Conservation (phyloP, 2,888 invertebrate species). For the Volucella inanis region DNA sequence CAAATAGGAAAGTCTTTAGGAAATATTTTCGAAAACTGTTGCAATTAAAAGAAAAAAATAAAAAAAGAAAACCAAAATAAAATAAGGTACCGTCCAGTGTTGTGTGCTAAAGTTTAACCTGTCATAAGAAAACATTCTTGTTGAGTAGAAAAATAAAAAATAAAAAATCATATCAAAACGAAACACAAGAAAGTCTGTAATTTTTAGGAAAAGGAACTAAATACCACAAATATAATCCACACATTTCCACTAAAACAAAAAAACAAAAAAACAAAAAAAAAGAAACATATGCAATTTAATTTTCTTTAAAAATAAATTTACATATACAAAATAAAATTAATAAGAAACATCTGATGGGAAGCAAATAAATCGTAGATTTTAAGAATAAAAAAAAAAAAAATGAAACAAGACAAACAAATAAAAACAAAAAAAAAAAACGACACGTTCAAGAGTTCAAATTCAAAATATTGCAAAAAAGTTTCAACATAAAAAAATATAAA, state of each 20-base stretch:
- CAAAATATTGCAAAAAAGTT: constrained; percentile 31
- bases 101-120: constrained; percentile 37
- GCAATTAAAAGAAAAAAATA: constrained; percentile 6
- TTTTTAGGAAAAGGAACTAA: constrained; percentile 15
- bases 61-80: too few species aligned
- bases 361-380: constrained; percentile 56
- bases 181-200: background rate
- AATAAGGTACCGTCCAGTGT: constrained; percentile 68
- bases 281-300: constrained; percentile 36
- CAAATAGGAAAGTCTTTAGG: constrained; percentile 68
- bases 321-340: constrained; percentile 13
- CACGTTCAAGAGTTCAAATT: constrained; percentile 71
- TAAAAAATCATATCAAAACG: constrained; percentile 58
- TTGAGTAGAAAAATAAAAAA: constrained; percentile 29
- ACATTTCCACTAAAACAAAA: constrained; percentile 39
- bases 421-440: background rate
- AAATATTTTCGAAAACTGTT: constrained; percentile 61
- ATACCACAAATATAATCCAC: constrained; percentile 35
- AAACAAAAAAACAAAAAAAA: constrained; percentile 11
- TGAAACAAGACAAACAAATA: constrained; percentile 45
- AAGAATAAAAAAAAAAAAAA: constrained; percentile 32
- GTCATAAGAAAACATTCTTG: constrained; percentile 17
- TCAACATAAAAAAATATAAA: constrained; percentile 22
- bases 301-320: constrained; percentile 8
- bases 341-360: constrained; percentile 63